phyloP scores from a whole-genome alignment of 2,888 invertebrate genomes.

The Drosophila affinis region DNA sequence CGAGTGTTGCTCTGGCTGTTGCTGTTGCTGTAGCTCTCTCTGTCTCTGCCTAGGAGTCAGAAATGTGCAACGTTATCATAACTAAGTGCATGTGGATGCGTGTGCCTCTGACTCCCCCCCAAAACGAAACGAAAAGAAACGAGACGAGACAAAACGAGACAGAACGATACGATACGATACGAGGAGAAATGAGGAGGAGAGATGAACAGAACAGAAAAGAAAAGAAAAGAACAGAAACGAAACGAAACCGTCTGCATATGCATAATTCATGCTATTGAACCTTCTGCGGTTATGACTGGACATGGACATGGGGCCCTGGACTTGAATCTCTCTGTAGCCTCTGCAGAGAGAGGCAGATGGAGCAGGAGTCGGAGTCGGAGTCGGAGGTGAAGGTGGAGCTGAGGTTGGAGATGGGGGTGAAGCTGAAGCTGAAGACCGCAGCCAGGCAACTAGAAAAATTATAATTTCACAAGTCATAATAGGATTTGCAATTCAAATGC shows the following conservation, averaged over 20 bases:
- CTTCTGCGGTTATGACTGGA: conserved; percentile 64
- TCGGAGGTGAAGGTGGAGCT: conserved; percentile 44
- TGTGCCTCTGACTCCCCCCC: conserved; percentile 57
- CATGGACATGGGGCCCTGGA: conserved; percentile 60
- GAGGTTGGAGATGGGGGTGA: conserved; percentile 36
- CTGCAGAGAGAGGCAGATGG: background rate
- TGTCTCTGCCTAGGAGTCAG: conserved; percentile 39
- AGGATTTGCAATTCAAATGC: conserved; percentile 81
- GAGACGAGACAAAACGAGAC: conserved; percentile 34
- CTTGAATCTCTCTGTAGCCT: conserved; percentile 29
- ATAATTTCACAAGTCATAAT: conserved; percentile 80
- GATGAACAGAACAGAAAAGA: conserved; percentile 21
- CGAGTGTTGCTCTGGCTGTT: conserved; percentile 23
- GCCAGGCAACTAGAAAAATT: conserved; percentile 78
- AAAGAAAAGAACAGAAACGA: conserved; percentile 4
- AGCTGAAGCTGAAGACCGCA: conserved; percentile 56
- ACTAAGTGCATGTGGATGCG: conserved; percentile 78
- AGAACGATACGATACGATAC: conserved; percentile 16
- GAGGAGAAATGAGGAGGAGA: conserved; percentile 21
- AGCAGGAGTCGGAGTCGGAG: conserved; percentile 39
- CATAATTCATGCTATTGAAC: conserved; percentile 83
- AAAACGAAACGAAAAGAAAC: background rate
- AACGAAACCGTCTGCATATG: conserved; percentile 78
- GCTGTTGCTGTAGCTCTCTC: conserved; percentile 14
- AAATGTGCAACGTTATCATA: conserved; percentile 79